These are phyloP conservation scores for Sinosuthora webbiana DNA, from an alignment of 2,113 vertebrate species.

Conservation along the genomic window DNA sequence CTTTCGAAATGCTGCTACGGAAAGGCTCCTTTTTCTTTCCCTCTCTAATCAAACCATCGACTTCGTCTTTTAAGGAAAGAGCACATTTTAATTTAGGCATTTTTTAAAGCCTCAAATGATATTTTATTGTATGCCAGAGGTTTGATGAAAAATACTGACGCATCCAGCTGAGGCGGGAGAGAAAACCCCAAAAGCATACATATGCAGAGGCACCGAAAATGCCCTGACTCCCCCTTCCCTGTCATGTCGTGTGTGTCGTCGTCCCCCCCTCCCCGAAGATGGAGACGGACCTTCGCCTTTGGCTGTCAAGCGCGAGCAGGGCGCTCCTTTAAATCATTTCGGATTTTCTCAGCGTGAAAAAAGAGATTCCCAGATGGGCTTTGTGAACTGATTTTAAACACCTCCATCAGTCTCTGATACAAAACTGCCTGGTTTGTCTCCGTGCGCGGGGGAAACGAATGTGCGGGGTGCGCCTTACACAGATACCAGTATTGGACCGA, in stretches of 20 bases:
- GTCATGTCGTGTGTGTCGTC: neutral
- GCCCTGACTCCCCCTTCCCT: neutral
- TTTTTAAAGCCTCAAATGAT: slow-evolving; percentile 56
- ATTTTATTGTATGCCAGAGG: slow-evolving; percentile 52
- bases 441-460: neutral
- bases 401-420: neutral
- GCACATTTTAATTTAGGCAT: slow-evolving; percentile 27
- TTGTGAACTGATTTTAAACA: neutral
- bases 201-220: neutral
- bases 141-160: slow-evolving; percentile 25
- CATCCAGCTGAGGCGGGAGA: neutral
- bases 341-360: neutral
- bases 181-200: neutral
- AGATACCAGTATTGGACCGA: neutral
- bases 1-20: neutral
- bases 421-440: neutral
- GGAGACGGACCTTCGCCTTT: slow-evolving; percentile 15
- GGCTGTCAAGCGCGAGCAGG: neutral
- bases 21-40: neutral
- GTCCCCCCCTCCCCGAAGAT: neutral
- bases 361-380: neutral
- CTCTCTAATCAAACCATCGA: neutral
- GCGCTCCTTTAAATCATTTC: neutral
- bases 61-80: neutral
- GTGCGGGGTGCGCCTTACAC: neutral